phyloP scores from a whole-genome alignment of 2,113 vertebrate species.

The Hydrolagus affinis region DNA sequence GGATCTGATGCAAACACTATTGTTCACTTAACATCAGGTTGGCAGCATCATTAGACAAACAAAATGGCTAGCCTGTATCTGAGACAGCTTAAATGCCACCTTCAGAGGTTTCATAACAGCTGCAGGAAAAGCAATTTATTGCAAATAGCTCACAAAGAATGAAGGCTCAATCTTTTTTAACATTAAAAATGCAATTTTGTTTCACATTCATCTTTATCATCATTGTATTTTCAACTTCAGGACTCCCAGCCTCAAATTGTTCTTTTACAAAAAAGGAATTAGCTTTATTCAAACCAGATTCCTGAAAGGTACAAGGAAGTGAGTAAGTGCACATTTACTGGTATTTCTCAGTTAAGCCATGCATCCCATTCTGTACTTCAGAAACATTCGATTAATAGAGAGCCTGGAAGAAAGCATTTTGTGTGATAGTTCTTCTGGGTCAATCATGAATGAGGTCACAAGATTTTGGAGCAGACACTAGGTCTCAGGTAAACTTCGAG shows the following conservation, averaged over 20 bases:
- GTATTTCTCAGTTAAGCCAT: no score
- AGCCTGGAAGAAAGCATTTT: no score
- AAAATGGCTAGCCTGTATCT: constrained; percentile 16
- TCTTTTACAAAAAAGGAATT: not conserved
- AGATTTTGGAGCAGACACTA: no score
- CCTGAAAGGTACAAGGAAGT: no score
- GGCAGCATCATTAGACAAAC: constrained; percentile 11
- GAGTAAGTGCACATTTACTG: no score
- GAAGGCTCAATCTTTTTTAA: not conserved
- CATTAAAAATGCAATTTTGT: not conserved
- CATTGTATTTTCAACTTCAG: not conserved
- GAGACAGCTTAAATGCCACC: constrained; percentile 17
- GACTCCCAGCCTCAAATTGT: not conserved
- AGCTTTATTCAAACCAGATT: no score
- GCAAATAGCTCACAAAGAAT: not conserved
- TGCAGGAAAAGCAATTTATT: not conserved
- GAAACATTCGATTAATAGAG: no score
- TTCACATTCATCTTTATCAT: not conserved
- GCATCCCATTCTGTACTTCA: no score
- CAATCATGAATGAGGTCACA: no score
- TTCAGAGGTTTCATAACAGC: constrained; percentile 7
- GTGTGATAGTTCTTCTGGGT: no score
- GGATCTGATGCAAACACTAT: constrained; percentile 6
- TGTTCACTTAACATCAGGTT: constrained; percentile 30
- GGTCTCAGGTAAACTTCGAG: no score